These are phyloP conservation scores for Gryllus longicercus DNA, from an alignment of 2,888 invertebrate species.

Conservation along the genomic window DNA sequence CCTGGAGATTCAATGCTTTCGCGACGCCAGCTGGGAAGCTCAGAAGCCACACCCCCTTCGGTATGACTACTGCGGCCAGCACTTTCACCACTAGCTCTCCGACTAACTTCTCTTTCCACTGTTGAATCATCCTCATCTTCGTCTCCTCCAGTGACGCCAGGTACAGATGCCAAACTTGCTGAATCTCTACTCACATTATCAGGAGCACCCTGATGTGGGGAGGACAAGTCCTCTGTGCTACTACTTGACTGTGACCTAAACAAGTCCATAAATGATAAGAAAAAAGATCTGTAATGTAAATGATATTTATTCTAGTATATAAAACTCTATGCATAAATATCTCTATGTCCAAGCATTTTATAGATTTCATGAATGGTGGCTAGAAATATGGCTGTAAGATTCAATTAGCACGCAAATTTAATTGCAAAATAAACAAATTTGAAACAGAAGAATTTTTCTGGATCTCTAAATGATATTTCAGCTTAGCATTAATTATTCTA, in stretches of 20 bases:
- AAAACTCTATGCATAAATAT: no score
- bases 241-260: conserved; percentile 37
- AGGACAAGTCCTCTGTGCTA: conserved; percentile 39
- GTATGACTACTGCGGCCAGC: background rate
- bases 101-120: conserved; percentile 36
- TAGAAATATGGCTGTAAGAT: no score
- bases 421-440: no score
- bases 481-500: background rate
- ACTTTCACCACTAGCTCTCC: background rate
- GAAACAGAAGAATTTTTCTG: no score
- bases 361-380: no score
- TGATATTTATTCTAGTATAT: no score
- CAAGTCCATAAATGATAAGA: background rate
- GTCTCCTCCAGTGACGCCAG: conserved; percentile 28
- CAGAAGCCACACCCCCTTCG: background rate
- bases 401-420: no score
- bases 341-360: no score
- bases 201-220: conserved; percentile 34
- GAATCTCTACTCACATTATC: conserved; percentile 35
- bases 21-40: background rate
- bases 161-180: conserved; percentile 37
- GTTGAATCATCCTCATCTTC: conserved; percentile 32
- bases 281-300: background rate
- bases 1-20: conserved; percentile 39
- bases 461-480: no score